Percentiles rank a stretch among this genome's conserved stretches.
Evolutionary conservation across 2,888 invertebrate genomes (phyloP).

Genomic region (Ganaspis brasiliensis): DNA sequence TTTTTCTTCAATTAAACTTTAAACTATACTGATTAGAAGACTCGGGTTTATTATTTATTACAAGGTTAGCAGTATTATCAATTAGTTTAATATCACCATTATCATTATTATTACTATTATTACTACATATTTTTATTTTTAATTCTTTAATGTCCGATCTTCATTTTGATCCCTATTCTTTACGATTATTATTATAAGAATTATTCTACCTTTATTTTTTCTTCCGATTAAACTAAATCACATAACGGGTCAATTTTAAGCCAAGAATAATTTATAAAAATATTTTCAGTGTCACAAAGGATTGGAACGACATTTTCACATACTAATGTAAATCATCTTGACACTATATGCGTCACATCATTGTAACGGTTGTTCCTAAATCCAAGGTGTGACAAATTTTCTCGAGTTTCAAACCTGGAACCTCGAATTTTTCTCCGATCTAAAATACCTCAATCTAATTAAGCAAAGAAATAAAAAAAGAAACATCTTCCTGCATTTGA

Average conservation of each 20-base stretch:
- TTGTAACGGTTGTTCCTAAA: slow-evolving; percentile 29
- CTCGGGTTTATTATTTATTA: too few species aligned
- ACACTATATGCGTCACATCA: slow-evolving; percentile 13
- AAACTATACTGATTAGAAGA: too few species aligned
- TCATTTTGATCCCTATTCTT: too few species aligned
- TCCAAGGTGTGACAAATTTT: slow-evolving; percentile 13
- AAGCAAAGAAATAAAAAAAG: too few species aligned
- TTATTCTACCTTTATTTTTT: too few species aligned
- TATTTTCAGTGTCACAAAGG: slow-evolving; percentile 9
- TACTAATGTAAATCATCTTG: slow-evolving; percentile 27
- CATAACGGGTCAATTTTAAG: neutral
- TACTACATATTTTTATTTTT: neutral
- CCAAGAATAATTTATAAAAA: neutral
- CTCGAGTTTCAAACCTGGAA: neutral
- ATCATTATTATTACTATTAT: neutral
- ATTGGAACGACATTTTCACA: slow-evolving; percentile 1
- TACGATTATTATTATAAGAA: too few species aligned
- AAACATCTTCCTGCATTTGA: too few species aligned
- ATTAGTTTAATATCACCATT: too few species aligned
- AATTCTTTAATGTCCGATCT: too few species aligned
- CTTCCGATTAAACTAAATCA: neutral
- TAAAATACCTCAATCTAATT: neutral
- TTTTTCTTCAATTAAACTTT: neutral
- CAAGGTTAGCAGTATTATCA: too few species aligned
- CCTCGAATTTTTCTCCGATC: neutral